Evolutionary conservation across 2,797 vertebrate species (phyloP).

Genomic region (Vireo griseus): DNA sequence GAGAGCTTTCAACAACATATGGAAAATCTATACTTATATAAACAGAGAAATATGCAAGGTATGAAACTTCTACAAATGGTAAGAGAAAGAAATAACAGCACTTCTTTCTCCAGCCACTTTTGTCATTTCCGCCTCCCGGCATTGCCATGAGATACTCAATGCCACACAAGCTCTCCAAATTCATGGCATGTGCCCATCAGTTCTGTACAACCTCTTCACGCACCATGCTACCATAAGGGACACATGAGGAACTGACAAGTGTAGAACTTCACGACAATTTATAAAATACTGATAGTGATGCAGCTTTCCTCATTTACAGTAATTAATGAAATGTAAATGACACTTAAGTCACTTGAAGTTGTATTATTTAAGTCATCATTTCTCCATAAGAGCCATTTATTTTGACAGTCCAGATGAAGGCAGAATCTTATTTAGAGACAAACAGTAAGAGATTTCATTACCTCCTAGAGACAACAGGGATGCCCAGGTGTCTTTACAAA

Average conservation of each 20-base stretch:
- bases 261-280: neutral
- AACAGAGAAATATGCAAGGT: neutral
- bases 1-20: neutral
- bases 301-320: neutral
- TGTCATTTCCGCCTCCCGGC: neutral
- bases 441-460: neutral
- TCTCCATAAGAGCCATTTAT: neutral
- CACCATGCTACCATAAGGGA: neutral
- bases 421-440: neutral
- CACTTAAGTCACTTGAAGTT: neutral
- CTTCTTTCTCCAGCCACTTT: neutral
- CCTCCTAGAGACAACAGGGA: neutral
- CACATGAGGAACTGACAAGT: neutral
- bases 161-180: neutral
- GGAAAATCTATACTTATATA: neutral
- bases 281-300: neutral
- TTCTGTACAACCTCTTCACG: neutral
- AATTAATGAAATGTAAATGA: neutral
- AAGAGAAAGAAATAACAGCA: neutral
- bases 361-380: neutral
- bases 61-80: neutral
- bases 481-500: neutral
- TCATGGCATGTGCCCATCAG: fast-evolving
- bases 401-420: neutral
- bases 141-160: neutral